Base-by-base conservation (phyloP, 2,113 vertebrate species). In the Neolamprologus toae region DNA sequence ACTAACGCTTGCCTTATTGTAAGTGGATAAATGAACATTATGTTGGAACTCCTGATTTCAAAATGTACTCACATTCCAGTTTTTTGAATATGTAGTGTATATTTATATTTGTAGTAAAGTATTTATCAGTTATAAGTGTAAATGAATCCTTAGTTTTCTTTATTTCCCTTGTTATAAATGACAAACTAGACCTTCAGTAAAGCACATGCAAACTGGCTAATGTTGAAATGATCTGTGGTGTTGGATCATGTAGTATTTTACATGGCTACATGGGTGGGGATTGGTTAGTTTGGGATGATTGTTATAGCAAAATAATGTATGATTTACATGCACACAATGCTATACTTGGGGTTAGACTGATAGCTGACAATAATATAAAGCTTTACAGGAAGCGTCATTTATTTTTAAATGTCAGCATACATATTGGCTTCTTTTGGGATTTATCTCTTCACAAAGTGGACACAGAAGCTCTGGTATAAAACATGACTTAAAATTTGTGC, bases 51-150 rank as follows among this genome's bases (percentile, higher is more conserved):
- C 23, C 84, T 89, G 40, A 88, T 71, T 82, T 90, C 16, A 37
- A 85, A 86, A 73, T 88, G 57, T 94, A 92, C 88, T 92, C 92
- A 92, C 93, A 93, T 95, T 95, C 93, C 93, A 91, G 53, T 88
- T 91, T 89, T 89, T 89, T 86, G 78, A 86, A 92, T 55, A 88
- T 78, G 89, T 94, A 86, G 92, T 95, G 85, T 93, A 23, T 94
- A 88, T 94, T 93, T 93, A 92, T 93, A 94, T 94, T 92, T 93
- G 88, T 93, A 92, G 93, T 90, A 88, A 86, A 92, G 85, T 92
- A 90, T 91, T 86, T 92, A 90, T 91, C 82, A 90, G 61, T 91
- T 59, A 37, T 87, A 45, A 55, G 66, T 86, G 86, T 90, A 79
- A 85, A 71, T 53, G 49, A 51, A 82, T 31, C 55, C 89, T 93